Conservation (phyloP, 2,888 invertebrate genomes). For the Antheraea assamensis region DNA sequence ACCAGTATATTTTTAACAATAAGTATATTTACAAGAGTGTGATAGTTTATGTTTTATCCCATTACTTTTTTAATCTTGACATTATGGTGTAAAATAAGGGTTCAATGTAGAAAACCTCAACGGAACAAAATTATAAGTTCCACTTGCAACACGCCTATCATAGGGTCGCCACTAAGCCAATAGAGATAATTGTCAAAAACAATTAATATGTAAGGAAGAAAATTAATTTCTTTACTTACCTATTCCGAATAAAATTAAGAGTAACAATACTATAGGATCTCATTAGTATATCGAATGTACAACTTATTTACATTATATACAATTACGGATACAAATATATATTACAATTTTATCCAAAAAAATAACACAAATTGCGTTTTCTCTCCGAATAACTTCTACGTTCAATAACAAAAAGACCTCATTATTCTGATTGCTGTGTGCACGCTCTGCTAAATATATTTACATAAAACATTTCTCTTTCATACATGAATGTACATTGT, state of each 20-base stretch:
- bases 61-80: too few species aligned
- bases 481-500: slow-evolving; percentile 8
- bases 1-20: too few species aligned
- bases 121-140: too few species aligned
- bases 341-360: neutral
- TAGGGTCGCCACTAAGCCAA: too few species aligned
- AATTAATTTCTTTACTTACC: neutral
- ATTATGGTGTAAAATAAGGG: too few species aligned
- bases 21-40: too few species aligned
- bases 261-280: neutral
- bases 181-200: too few species aligned
- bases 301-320: neutral
- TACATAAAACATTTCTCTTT: slow-evolving; percentile 14
- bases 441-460: slow-evolving; percentile 8
- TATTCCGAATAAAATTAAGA: neutral
- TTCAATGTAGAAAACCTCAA: too few species aligned
- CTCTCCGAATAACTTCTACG: neutral
- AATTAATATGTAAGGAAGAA: neutral
- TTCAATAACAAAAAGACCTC: slow-evolving; percentile 5
- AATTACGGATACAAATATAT: neutral
- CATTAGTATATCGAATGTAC: neutral
- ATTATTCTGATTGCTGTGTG: slow-evolving; percentile 10
- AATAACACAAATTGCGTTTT: neutral
- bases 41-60: too few species aligned
- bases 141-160: too few species aligned